phyloP scores from a whole-genome alignment of 2,888 invertebrate genomes.

The Euplagia quadripunctaria region DNA sequence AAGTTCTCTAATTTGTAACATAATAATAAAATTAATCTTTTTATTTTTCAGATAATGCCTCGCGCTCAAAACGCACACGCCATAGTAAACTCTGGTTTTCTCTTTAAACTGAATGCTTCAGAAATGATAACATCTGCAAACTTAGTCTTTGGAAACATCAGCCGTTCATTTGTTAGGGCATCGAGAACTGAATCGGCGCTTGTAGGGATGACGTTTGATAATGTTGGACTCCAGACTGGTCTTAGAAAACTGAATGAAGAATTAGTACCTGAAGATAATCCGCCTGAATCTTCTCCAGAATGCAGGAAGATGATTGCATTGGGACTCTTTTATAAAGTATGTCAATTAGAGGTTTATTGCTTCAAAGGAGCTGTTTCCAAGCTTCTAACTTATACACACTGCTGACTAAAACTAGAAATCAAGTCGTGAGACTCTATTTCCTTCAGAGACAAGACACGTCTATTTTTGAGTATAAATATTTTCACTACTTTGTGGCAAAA shows the following conservation, averaged over 20 bases:
- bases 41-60: conserved; percentile 89
- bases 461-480: too few species aligned
- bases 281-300: conserved; percentile 90
- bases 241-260: conserved; percentile 87
- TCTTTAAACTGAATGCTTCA: conserved; percentile 85
- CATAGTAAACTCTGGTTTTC: conserved; percentile 92
- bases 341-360: not conserved
- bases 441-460: too few species aligned
- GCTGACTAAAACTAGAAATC: too few species aligned
- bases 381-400: too few species aligned
- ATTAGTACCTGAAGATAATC: conserved; percentile 88
- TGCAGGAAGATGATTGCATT: conserved; percentile 91
- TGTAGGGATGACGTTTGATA: conserved; percentile 77
- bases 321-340: conserved; percentile 94
- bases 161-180: conserved; percentile 86
- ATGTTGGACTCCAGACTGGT: conserved; percentile 79
- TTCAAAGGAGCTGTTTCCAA: too few species aligned
- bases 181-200: conserved; percentile 82
- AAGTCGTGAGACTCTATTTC: too few species aligned
- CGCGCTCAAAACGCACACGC: conserved; percentile 93
- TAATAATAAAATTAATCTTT: too few species aligned
- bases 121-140: conserved; percentile 78
- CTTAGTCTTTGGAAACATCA: conserved; percentile 90
- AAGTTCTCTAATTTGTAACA: not conserved
- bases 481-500: too few species aligned